Base-by-base conservation (phyloP, 2,888 invertebrate species). In the Agriopis aurantiaria region DNA sequence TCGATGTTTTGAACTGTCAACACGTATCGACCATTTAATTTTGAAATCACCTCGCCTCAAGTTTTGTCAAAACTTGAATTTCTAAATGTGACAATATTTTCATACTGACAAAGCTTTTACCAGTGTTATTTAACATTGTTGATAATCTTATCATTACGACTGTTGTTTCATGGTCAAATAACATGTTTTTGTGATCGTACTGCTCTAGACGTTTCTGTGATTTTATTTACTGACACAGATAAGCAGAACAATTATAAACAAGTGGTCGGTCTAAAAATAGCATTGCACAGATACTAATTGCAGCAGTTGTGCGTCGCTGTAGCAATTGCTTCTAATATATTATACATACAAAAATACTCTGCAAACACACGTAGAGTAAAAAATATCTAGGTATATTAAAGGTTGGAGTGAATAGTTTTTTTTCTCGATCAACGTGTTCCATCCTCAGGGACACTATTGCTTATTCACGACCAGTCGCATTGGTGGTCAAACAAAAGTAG, bases 71-170 rank as follows among this genome's bases (percentile, higher is more conserved):
- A 33, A 33, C 33, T 33, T 33, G 33, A 1, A 33, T 5, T n/a
- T 33, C 33, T 5, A 33, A 33, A 33, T 33, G 17, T 23, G 17
- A 23, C 33, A 4, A 3, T 33, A 11, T 51, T 51, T 17, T 23
- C 17, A 23, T 17, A 51, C 10, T 9, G 51, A 8, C 51, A 61
- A 7, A 10, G 8, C 11, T 23, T 48, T 59, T n/a, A 23, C 23
- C 11, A 12, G n/a, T 53, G n/a, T 63, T 53, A 58, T 56, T 43
- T 8, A 33, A 66, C 52, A 52, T 7, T 6, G 17, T 8, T 57
- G 58, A 57, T 63, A 62, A 68, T 59, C 58, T 53, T 68, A 68
- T 68, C 68, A 53, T 52, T 55, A 43, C 14, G 9, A 53, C 6
- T 57, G 45, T 48, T 14, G 45, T 12, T 59, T 58, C 57, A 63